A percentile compares a stretch with the other conserved stretches of the same genome.
These are phyloP conservation scores for Vannuccia rotundouncinata DNA, from an alignment of 2,888 invertebrate genomes.

Conservation along the genomic window DNA sequence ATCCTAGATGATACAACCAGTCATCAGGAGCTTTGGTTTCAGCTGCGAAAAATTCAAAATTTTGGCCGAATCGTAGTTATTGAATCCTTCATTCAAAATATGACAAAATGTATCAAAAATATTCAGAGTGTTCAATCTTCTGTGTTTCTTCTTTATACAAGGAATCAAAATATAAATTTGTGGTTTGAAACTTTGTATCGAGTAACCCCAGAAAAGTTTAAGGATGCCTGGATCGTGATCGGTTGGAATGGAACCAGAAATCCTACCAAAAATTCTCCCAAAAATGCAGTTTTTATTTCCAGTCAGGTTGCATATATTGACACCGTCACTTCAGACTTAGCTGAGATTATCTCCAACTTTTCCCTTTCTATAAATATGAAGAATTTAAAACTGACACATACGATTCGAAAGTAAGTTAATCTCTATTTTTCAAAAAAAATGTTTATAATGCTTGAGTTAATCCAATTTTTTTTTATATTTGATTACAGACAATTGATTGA, in stretches of 20 bases:
- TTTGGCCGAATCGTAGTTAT: not conserved
- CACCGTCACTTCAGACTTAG: not conserved
- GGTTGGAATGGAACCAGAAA: not conserved
- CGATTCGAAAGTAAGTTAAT: not conserved
- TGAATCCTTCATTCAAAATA: not conserved
- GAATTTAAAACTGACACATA: not conserved
- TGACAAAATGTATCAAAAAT: not conserved
- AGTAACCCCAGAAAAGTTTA: not conserved
- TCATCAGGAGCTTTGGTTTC: not conserved
- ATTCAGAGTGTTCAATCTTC: not conserved
- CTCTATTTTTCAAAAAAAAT: not conserved
- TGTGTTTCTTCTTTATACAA: not conserved
- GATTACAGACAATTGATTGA: not conserved
- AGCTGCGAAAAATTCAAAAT: not conserved
- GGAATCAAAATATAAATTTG: not conserved
- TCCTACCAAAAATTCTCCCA: not conserved
- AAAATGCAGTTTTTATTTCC: not conserved
- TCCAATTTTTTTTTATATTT: not conserved
- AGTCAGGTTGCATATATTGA: not conserved
- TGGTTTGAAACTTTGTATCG: not conserved
- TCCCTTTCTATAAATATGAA: not conserved
- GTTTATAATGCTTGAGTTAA: too few species aligned
- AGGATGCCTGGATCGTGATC: not conserved
- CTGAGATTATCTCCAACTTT: not conserved
- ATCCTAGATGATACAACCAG: not conserved